phyloP scores from a whole-genome alignment of 2,797 vertebrate genomes.

The Varecia variegata region DNA sequence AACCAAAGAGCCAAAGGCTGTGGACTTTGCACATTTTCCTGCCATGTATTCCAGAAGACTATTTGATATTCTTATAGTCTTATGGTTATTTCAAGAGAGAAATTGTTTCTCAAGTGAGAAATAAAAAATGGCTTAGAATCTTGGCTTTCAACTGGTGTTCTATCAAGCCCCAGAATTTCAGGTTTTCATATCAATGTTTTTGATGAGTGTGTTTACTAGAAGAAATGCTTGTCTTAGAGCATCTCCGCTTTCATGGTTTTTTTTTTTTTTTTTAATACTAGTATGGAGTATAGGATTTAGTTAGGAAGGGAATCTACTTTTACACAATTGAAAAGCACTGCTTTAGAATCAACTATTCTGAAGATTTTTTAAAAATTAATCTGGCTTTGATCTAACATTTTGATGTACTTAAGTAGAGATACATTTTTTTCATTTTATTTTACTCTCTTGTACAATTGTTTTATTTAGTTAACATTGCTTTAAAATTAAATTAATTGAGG shows the following conservation, averaged over 20 bases:
- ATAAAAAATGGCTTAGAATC: neutral
- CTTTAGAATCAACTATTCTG: neutral
- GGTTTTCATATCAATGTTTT: neutral
- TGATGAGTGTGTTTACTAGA: neutral
- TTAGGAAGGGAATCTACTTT: neutral
- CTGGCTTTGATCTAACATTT: neutral
- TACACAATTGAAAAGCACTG: neutral
- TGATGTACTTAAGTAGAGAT: neutral
- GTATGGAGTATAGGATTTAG: neutral
- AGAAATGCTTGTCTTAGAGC: neutral
- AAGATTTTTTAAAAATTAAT: neutral
- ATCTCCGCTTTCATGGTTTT: neutral
- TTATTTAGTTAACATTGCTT: neutral
- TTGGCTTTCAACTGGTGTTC: neutral
- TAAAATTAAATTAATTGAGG: neutral
- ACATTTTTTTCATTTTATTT: neutral
- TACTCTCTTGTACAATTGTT: neutral
- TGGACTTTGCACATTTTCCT: neutral
- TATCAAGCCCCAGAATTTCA: neutral
- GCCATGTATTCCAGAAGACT: neutral
- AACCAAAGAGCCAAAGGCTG: neutral
- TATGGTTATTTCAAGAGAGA: neutral
- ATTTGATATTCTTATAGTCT: neutral
- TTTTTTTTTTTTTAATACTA: neutral
- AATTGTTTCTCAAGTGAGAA: neutral